A percentile compares a stretch with the other conserved stretches of the same genome.
These are phyloP conservation scores for Lamellibrachia columna DNA, from an alignment of 2,888 invertebrate genomes.

Conservation along the genomic window DNA sequence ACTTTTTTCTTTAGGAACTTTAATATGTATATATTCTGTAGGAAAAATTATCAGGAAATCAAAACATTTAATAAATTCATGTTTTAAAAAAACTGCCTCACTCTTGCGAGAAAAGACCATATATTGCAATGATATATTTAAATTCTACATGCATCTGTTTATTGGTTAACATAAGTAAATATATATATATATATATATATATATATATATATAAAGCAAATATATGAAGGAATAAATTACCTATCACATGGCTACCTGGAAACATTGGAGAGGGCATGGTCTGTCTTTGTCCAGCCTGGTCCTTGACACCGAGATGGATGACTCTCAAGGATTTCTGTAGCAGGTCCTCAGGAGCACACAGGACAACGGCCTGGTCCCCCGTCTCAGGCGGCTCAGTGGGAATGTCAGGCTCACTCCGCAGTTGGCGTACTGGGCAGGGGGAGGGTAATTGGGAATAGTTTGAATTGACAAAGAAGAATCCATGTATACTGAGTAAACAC, in stretches of 20 bases:
- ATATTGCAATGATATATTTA: no score
- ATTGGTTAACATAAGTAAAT: no score
- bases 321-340: neutral
- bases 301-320: slow-evolving; percentile 1
- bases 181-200: no score
- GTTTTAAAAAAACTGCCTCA: no score
- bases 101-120: no score
- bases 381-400: neutral
- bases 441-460: neutral
- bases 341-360: neutral
- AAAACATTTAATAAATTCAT: no score
- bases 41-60: no score
- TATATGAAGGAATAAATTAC: neutral
- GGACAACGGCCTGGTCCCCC: neutral
- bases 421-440: neutral
- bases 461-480: neutral
- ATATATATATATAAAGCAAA: no score
- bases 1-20: no score
- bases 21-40: no score
- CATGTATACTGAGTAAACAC: no score
- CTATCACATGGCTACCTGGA: neutral
- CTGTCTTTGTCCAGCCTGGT: neutral
- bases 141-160: no score
- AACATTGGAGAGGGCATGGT: neutral
- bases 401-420: neutral